Base-by-base conservation (phyloP, 53 echinoderm and acorn worm genomes). In the Astropecten irregularis region DNA sequence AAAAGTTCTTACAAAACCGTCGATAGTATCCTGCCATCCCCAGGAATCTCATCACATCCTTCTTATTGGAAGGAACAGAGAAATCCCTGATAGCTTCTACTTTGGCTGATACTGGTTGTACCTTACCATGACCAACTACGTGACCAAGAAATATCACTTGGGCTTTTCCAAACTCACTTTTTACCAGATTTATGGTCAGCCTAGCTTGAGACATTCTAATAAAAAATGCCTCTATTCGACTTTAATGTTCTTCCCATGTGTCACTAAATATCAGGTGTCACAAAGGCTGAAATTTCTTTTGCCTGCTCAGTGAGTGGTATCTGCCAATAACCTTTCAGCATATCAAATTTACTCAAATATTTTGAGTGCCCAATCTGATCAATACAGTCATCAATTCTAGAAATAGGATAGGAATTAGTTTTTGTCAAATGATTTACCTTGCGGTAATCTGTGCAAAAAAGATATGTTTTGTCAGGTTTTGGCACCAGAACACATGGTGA, bases 91-190 rank as follows among this genome's bases (percentile, higher is more conserved):
- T 82, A 3, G 82, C 67, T 22, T 86, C 51, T 9, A 64, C 77
- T 71, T 90, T 86, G 2, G 66, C 86, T 9, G 30, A 53, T n/a
- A 46, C 47, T 81, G 82, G 86, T 37, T 11, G 29, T 15, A 90
- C 82, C 35, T 86, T 58, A 51, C 82, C 86, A 52, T 86, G 90
- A 11, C 81, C 86, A 66, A 90, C 63, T 32, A 69, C 54, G 27
- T 90, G 67, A 55, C 90, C 82, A n/a, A 90, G 61, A 49, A 66
- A 90, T 3, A 40, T 58, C 2, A 90, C 90, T 22, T 52, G 81
- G 40, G 82, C 83, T 47, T 87, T 63, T 9, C 69, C 76, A 74
- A 91, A 72, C 28, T 87, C 87, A 83, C 87, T 68, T 61, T 90
- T 90, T 28, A 40, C 48, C 30, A 90, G 60, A 58, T 89, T 89